Conservation (phyloP, 2,797 vertebrate genomes). For the Lacerta viridis region DNA sequence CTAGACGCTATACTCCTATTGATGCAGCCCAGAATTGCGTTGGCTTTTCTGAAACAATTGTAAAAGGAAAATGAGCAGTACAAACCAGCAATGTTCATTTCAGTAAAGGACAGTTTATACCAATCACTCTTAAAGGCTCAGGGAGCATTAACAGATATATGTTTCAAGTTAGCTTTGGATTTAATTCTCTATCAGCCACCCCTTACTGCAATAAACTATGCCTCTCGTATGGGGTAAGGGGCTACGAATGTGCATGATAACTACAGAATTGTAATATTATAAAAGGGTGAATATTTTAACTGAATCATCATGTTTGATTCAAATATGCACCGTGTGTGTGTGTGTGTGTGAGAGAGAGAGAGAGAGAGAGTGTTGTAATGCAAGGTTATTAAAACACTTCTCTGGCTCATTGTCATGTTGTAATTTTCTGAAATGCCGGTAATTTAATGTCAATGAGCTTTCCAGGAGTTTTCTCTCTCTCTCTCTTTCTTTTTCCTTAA, state of each 20-base stretch:
- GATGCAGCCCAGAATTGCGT: too few relatives aligned
- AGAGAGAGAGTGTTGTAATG: conserved; percentile 2
- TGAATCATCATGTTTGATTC: not conserved
- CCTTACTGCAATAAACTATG: not conserved
- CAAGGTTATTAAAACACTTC: not conserved
- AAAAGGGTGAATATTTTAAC: conserved; percentile 31
- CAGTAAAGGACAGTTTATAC: not conserved
- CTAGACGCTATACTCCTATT: too few relatives aligned
- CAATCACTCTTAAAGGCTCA: conserved; percentile 12
- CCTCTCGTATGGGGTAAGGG: not conserved
- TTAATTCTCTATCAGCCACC: not conserved
- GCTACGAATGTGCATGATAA: conserved; percentile 7
- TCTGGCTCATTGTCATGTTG: conserved; percentile 13
- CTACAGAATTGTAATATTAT: conserved; percentile 31
- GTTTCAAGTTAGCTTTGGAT: conserved; percentile 8
- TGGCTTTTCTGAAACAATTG: too few relatives aligned
- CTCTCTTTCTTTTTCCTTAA: not conserved
- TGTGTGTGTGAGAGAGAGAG: too few relatives aligned
- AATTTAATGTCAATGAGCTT: conserved; percentile 36
- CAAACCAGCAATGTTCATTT: not conserved
- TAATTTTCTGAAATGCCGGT: conserved; percentile 24
- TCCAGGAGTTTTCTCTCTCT: not conserved
- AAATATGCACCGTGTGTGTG: not conserved
- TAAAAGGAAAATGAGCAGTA: not conserved
- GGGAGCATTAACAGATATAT: not conserved